These are phyloP conservation scores for Andricus quercusramuli DNA, from an alignment of 2,888 invertebrate species.

Conservation along the genomic window DNA sequence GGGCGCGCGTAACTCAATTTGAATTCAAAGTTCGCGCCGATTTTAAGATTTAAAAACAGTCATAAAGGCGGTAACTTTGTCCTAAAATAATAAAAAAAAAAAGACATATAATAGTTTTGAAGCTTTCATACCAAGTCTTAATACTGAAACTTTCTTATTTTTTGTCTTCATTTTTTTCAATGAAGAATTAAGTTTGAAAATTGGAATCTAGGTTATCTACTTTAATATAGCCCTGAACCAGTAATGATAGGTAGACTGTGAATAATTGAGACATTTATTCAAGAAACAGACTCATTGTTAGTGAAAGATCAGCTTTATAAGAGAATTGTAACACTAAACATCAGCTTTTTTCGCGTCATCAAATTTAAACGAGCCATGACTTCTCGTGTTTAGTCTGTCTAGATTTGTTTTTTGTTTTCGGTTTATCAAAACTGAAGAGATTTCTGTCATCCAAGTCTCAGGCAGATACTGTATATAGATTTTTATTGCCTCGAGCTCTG, in stretches of 20 bases:
- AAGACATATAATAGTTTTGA: no score
- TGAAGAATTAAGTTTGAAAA: no score
- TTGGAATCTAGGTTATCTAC: no score
- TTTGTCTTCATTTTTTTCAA: no score
- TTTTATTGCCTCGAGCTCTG: conserved; percentile 40
- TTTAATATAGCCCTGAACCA: no score
- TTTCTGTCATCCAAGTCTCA: conserved; percentile 46
- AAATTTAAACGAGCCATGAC: conserved; percentile 5
- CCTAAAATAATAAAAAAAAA: no score
- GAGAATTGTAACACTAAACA: neutral
- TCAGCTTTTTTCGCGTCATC: conserved; percentile 10
- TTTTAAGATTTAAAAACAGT: neutral
- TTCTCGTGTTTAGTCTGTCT: conserved; percentile 39
- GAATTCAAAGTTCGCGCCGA: conserved; percentile 13
- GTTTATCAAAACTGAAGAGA: conserved; percentile 35
- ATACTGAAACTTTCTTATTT: no score
- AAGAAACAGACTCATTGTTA: neutral
- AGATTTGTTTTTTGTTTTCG: conserved; percentile 41
- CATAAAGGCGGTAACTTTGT: neutral
- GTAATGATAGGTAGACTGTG: no score
- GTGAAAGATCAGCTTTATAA: neutral
- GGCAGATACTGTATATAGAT: neutral
- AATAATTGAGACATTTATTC: neutral
- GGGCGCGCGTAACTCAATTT: conserved; percentile 1
- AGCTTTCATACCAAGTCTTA: no score